Base-by-base conservation (phyloP, 2,888 invertebrate species). In the Cheilosia grossa region DNA sequence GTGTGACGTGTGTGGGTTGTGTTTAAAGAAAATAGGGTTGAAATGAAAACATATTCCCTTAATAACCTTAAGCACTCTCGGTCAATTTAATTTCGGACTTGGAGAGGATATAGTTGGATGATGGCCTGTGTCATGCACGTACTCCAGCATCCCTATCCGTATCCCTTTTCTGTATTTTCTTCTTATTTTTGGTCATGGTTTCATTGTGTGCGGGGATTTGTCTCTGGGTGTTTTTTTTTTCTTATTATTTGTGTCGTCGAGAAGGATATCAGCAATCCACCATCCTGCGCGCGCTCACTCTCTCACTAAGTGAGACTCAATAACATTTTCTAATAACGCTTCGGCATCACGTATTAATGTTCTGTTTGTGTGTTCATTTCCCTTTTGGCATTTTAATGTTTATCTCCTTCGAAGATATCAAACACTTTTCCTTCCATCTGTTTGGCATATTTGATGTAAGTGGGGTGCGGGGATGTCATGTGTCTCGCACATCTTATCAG, bases 1-100 rank as follows among this genome's bases (percentile, higher is more conserved):
- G 42, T 27, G 7, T 9, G 3, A 27, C 27, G 27, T 27, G 21
- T 13, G 67, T 63, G 70, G 33, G 70, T 67, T 66, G 66, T 83
- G 80, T 64, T 83, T 83, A 80, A 80, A 79, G 81, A 75, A 83
- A 81, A 59, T 64, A 80, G 83, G 74, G 83, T 85, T 72, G 72
- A 74, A 85, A 85, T 85, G 75, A 85, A 85, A 85, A 85, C 85
- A 85, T 85, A 85, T 85, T 85, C 81, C 81, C 85, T 75, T 85
- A 85, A 85, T 85, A 85, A 75, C 85, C 85, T 81, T 81, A 85
- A 85, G 85, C 85, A 85, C 85, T 85, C 81, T 85, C 81, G 85
- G 85, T 85, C 85, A 85, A 85, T 85, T 85, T 85, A 80, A 85
- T 85, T 85, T 81, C 80, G 85, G 81, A 85, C 85, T 83, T 81